Evolutionary conservation across 2,888 invertebrate species (phyloP).

Genomic region (Myopa tessellatipennis): DNA sequence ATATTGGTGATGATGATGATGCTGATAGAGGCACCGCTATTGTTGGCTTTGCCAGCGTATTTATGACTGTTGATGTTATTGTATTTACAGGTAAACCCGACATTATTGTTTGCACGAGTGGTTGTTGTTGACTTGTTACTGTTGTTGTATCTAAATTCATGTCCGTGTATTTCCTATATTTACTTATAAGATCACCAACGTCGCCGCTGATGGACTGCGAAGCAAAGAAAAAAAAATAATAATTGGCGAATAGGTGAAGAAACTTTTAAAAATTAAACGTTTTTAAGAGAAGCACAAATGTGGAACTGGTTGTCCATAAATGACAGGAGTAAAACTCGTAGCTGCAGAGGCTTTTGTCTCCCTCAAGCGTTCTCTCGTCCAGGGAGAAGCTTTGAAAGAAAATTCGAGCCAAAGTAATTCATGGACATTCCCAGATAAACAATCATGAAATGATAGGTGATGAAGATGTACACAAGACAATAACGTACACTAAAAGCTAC

Average conservation of each 20-base stretch:
- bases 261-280: neutral
- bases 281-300: slow-evolving; percentile 21
- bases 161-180: slow-evolving; percentile 7
- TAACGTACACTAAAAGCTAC: too few species aligned
- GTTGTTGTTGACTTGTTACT: slow-evolving; percentile 46
- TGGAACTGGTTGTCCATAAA: slow-evolving; percentile 4
- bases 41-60: slow-evolving; percentile 44
- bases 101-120: slow-evolving; percentile 48
- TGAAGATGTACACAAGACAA: too few species aligned
- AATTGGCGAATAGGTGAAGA: neutral
- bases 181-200: slow-evolving; percentile 48
- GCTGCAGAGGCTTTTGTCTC: too few species aligned
- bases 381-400: neutral
- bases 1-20: slow-evolving; percentile 38
- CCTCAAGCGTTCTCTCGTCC: too few species aligned
- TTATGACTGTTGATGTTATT: slow-evolving; percentile 48
- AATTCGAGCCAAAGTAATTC: neutral
- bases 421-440: too few species aligned
- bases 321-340: too few species aligned
- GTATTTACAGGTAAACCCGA: slow-evolving; percentile 49
- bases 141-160: slow-evolving; percentile 47
- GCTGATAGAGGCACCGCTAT: slow-evolving; percentile 43
- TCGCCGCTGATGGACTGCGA: slow-evolving; percentile 51
- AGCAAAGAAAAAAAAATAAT: neutral
- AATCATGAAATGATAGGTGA: too few species aligned